These are phyloP conservation scores for Leptobrachium leishanense DNA, from an alignment of 2,113 vertebrate genomes.

Conservation along the genomic window DNA sequence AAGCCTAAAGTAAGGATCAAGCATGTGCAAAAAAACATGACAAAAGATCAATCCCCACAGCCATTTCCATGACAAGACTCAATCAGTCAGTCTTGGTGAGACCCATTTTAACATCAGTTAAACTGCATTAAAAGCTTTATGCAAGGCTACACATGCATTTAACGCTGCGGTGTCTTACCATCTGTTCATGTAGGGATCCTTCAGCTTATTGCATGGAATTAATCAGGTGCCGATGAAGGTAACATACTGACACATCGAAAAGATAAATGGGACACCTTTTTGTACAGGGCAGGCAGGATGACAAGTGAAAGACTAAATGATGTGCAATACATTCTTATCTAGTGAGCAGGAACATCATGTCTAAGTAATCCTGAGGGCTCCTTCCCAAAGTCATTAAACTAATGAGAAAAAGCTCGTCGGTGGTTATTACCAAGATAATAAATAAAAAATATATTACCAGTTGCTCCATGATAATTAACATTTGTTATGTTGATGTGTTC, in stretches of 20 bases:
- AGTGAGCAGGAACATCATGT: not conserved
- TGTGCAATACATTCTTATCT: not conserved
- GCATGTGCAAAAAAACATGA: not conserved
- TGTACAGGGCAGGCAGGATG: not conserved
- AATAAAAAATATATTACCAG: not conserved
- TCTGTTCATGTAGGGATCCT: constrained; percentile 19
- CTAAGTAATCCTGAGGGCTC: not conserved
- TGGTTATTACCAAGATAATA: not conserved
- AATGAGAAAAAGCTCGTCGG: not conserved
- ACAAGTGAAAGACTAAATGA: constrained; percentile 10
- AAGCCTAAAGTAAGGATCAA: not conserved
- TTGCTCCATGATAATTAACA: not conserved
- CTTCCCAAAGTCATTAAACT: not conserved
- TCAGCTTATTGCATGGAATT: constrained; percentile 16
- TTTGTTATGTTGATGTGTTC: not conserved
- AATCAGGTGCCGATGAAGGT: constrained; percentile 31
- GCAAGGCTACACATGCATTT: constrained; percentile 12
- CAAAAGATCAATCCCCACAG: not conserved
- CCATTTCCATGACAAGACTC: not conserved
- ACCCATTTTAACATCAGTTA: constrained; percentile 21
- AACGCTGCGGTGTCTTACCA: constrained; percentile 7
- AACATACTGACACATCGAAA: constrained; percentile 24
- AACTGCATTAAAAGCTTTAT: constrained; percentile 31
- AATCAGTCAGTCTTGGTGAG: constrained; percentile 22
- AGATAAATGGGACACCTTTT: constrained; percentile 25